Evolutionary conservation across 2,113 vertebrate species (phyloP).

Genomic region (Plotosus lineatus): DNA sequence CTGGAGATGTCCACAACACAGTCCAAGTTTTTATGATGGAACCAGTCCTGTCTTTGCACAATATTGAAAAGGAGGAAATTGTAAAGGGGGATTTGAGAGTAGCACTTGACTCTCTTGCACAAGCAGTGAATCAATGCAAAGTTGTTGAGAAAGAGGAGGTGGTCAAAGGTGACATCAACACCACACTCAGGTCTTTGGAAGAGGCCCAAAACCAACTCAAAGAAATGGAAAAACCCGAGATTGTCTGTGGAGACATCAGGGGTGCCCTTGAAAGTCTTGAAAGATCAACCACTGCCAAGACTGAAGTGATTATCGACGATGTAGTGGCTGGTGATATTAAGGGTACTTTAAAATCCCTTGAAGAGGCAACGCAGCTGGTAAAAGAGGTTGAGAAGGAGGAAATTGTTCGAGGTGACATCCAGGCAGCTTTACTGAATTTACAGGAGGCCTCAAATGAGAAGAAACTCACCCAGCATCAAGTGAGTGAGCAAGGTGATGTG

Average conservation of each 20-base stretch:
- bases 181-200: slow-evolving; percentile 78
- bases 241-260: slow-evolving; percentile 78
- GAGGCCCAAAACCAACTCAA: slow-evolving; percentile 76
- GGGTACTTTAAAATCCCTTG: slow-evolving; percentile 78
- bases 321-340: slow-evolving; percentile 80
- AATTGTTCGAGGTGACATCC: slow-evolving; percentile 70
- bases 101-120: slow-evolving; percentile 79
- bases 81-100: slow-evolving; percentile 82
- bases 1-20: slow-evolving; percentile 80
- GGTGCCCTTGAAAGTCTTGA: slow-evolving; percentile 81
- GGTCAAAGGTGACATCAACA: slow-evolving; percentile 76
- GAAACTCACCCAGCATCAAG: slow-evolving; percentile 70
- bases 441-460: slow-evolving; percentile 71
- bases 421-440: slow-evolving; percentile 65
- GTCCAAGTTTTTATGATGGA: slow-evolving; percentile 83
- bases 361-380: slow-evolving; percentile 76
- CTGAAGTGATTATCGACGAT: slow-evolving; percentile 77
- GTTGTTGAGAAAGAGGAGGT: slow-evolving; percentile 80
- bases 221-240: slow-evolving; percentile 77
- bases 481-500: slow-evolving; percentile 68
- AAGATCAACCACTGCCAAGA: slow-evolving; percentile 74
- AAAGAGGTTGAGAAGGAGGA: slow-evolving; percentile 76
- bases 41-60: slow-evolving; percentile 66
- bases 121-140: slow-evolving; percentile 78
- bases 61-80: slow-evolving; percentile 76